Base-by-base conservation (phyloP, 2,797 vertebrate species). In the Phylloscopus collybita region DNA sequence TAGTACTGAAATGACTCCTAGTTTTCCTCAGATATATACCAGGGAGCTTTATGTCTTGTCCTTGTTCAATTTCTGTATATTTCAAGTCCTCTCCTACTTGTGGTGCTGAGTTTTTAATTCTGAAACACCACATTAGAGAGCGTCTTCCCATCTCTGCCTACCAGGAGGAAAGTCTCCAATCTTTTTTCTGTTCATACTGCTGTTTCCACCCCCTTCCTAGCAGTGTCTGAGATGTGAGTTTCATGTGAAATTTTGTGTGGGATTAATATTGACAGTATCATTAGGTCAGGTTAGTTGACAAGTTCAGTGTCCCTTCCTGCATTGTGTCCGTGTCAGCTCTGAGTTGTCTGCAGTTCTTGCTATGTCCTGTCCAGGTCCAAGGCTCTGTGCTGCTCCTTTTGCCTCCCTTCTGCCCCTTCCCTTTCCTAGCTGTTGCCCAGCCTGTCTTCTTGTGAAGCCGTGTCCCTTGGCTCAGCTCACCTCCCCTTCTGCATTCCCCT, bases 181-280 rank as follows among this genome's bases (percentile, higher is more conserved):
- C 30, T 83, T 81, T 83, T 61, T 78, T 59, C 62, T 59, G 27
- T 72, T 75, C 32, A 42, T 61, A 42, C 9, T 42, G 4, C 53
- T 76, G 14, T 84, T 92, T 53, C 51, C 23, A 22, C 32, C 54
- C 27, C 26, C 9, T 83, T 85, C 44, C 61, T 88, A 69, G 51
- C 75, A 76, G 81, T 71, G 51, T 96, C 64, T 2, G 32, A 96
- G 95, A 40, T 87, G 84, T 94, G 89, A 93, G 66, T 85, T 89
- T 78, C 78, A 38, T 8, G 79, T 96, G 91, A 88, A 93, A 40
- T 91, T 92, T 86, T 90, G 66, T 92, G 79, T 40, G 76, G 91
- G 86, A 61, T 95, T 88, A 71, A 72, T 75, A 69, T 57, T 86
- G 60, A 69, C 92, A 88, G 67, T 87, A 38, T 96, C 94, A 45